Conservation (phyloP, 2,113 vertebrate species). For the Asarcornis scutulata region DNA sequence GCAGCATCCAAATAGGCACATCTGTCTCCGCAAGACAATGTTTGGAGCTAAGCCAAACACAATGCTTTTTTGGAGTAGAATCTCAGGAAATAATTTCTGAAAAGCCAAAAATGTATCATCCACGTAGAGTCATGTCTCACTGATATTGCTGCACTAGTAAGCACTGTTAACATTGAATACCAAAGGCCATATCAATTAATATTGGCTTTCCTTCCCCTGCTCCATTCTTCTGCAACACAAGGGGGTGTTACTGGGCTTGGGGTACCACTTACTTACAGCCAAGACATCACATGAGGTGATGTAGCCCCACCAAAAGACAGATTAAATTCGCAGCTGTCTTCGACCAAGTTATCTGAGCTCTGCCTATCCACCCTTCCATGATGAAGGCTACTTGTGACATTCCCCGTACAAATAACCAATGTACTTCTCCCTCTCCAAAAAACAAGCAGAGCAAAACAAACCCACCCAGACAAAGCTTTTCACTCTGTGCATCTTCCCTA, state of each 20-base stretch:
- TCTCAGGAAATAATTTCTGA: slow-evolving; percentile 37
- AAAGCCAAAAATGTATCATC: slow-evolving; percentile 15
- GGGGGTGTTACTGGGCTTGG: not conserved
- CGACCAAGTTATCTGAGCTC: not conserved
- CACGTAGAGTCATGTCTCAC: not conserved
- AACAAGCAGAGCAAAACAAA: not conserved
- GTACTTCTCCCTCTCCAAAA: too few relatives aligned
- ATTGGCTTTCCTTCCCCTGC: not conserved
- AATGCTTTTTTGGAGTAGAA: slow-evolving; percentile 45
- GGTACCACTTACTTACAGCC: not conserved
- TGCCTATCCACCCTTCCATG: not conserved
- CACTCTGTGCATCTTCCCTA: not conserved
- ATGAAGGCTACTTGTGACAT: not conserved
- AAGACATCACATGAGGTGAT: not conserved
- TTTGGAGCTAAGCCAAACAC: slow-evolving; percentile 24
- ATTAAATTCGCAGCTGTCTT: not conserved
- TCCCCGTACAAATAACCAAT: not conserved
- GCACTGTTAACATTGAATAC: not conserved
- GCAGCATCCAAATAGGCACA: slow-evolving; percentile 37
- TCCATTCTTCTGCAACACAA: not conserved
- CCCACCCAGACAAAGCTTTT: not conserved
- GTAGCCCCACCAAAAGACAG: not conserved
- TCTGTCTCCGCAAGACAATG: slow-evolving; percentile 41
- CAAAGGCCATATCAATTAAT: not conserved
- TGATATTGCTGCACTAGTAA: not conserved